Conservation (phyloP, 2,797 vertebrate species). For the Natrix natrix region DNA sequence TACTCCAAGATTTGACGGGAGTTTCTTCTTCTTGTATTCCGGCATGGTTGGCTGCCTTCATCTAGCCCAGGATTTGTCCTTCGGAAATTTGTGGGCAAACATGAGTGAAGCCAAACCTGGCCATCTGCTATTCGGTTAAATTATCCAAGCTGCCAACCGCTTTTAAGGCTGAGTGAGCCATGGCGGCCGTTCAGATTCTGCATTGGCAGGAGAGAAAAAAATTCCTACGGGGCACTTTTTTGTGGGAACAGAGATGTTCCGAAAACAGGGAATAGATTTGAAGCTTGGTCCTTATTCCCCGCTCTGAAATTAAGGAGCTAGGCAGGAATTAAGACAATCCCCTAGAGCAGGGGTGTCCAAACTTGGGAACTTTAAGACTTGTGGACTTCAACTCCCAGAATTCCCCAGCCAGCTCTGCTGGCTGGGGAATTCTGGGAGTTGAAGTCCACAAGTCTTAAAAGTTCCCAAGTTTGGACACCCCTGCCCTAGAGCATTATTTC, state of each 20-base stretch:
- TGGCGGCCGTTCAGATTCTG: background rate
- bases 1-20: background rate
- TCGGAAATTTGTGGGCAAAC: constrained; percentile 10
- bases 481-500: background rate
- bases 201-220: background rate
- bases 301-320: background rate
- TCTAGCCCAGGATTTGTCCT: constrained; percentile 27
- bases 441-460: too few species aligned
- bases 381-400: too few species aligned
- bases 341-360: too few species aligned
- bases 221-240: background rate
- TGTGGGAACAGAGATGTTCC: background rate
- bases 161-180: constrained; percentile 31
- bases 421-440: too few species aligned
- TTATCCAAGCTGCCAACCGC: constrained; percentile 52
- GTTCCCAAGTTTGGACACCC: too few species aligned
- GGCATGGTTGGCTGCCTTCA: constrained; percentile 4
- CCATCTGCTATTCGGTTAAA: constrained; percentile 53
- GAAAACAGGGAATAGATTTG: background rate
- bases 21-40: constrained; percentile 19
- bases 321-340: background rate
- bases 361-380: too few species aligned
- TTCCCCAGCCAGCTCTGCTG: too few species aligned
- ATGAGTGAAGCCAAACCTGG: constrained; percentile 25
- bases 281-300: background rate